Conservation (phyloP, 2,888 invertebrate species). For the Drosophila colorata region DNA sequence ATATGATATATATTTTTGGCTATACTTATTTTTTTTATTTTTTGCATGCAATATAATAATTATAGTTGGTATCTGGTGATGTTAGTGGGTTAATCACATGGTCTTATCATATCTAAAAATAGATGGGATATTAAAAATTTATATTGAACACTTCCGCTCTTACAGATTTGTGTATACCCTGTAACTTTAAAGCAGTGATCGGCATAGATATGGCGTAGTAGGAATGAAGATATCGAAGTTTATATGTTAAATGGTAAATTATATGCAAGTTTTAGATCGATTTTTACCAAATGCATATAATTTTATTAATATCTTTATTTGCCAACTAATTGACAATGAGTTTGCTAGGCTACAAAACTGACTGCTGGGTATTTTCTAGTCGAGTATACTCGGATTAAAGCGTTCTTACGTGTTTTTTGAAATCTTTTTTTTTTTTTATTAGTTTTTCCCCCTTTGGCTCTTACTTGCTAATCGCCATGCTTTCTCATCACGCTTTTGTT, state of each 20-base stretch:
- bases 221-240: neutral
- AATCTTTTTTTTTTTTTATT: conserved; percentile 3
- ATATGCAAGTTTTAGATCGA: too few relatives aligned
- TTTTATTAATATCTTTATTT: neutral
- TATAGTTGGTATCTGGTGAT: conserved; percentile 3
- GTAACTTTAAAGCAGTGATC: neutral
- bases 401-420: neutral
- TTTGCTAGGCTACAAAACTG: too few relatives aligned
- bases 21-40: neutral
- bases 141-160: conserved; percentile 1
- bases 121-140: neutral
- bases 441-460: neutral
- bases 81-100: conserved; percentile 1
- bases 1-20: neutral
- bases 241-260: neutral
- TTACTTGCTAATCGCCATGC: conserved; percentile 5
- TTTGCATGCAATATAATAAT: neutral
- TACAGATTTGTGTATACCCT: neutral
- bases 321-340: neutral
- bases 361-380: conserved; percentile 2
- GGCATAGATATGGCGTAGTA: too few relatives aligned
- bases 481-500: conserved; percentile 32
- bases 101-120: conserved; percentile 16
- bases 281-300: too few relatives aligned
- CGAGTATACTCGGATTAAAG: neutral